Base-by-base conservation (phyloP, 2,888 invertebrate genomes). In the Dexiosoma caninum region DNA sequence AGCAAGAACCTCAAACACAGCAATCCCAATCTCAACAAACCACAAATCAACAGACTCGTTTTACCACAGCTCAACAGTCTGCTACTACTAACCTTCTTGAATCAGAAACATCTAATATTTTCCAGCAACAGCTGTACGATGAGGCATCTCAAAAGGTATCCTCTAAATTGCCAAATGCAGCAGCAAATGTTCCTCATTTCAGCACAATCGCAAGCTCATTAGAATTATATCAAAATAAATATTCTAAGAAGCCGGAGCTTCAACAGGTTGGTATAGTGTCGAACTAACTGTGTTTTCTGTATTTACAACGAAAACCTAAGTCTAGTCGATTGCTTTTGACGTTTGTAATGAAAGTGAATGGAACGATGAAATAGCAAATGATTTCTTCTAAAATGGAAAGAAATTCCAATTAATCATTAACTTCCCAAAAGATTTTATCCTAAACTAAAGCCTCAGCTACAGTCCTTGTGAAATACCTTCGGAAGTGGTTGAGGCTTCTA, bases 201-300 rank as follows among this genome's bases (percentile, higher is more conserved):
- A 87, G 87, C 83, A 85, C 86, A 70, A 85, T 89, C 55, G 88
- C 89, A 78, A 89, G 88, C 83, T 89, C 88, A 37, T 84, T 90
- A 81, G 90, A 90, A 85, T 87, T 89, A 72, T 90, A 90, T 86
- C 90, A 89, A 84, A 89, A 89, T 84, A 89, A 89, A 84, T 89
- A 88, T 84, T 86, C 86, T 78, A 89, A 89, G 84, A 89, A 89
- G 86, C 87, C 89, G 86, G 89, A 89, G 84, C 87, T 87, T 86
- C 89, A 81, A 81, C 81, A 88, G 88, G 89, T 89, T 86, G 86
- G 87, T 84, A 83, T 78, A 75, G 80, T 78, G 75, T 66, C 78
- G 57, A 77, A 79, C 82, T 78, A 76, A 81, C 57, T 64, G 46
- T 55, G 71, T 67, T 81, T 77, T 81, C 62, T 40, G 59, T 53